These are phyloP conservation scores for Scaptomyza hsui DNA, from an alignment of 1,140 invertebrate genomes.

Conservation along the genomic window DNA sequence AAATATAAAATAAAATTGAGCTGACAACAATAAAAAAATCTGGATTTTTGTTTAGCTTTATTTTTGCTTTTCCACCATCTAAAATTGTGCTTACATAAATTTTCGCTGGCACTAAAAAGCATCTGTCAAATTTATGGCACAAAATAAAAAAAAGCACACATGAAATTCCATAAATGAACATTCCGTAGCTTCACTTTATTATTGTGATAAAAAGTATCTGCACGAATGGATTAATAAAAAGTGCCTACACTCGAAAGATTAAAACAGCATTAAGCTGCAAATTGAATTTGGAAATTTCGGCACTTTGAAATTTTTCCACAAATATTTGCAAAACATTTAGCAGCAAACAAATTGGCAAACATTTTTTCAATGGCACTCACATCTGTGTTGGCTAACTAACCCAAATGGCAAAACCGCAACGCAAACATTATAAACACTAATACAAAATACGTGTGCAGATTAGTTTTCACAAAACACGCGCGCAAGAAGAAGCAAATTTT, in stretches of 20 bases:
- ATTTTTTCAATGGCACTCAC: conserved; percentile 46
- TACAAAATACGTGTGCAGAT: conserved; percentile 44
- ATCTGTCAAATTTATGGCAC: too few species aligned
- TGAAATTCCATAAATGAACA: too few species aligned
- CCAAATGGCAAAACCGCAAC: neutral
- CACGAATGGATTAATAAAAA: too few species aligned
- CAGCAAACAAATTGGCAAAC: conserved; percentile 47
- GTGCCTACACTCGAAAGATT: neutral
- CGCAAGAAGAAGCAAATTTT: conserved; percentile 47
- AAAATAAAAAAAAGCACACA: too few species aligned
- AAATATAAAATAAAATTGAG: too few species aligned
- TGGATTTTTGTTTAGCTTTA: too few species aligned
- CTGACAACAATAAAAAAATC: too few species aligned
- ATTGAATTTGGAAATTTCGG: conserved; percentile 45
- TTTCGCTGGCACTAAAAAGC: too few species aligned
- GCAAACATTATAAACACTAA: conserved; percentile 14
- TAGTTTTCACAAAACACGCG: conserved; percentile 24
- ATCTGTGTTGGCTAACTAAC: conserved; percentile 28
- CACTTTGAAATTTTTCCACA: conserved; percentile 17
- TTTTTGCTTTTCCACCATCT: too few species aligned
- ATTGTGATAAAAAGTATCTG: too few species aligned
- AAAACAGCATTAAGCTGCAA: neutral
- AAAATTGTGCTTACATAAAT: too few species aligned
- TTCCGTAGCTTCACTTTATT: too few species aligned
- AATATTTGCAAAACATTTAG: conserved; percentile 35